Evolutionary conservation across 2,888 invertebrate species (phyloP).

Genomic region (Lasioglossum morio): DNA sequence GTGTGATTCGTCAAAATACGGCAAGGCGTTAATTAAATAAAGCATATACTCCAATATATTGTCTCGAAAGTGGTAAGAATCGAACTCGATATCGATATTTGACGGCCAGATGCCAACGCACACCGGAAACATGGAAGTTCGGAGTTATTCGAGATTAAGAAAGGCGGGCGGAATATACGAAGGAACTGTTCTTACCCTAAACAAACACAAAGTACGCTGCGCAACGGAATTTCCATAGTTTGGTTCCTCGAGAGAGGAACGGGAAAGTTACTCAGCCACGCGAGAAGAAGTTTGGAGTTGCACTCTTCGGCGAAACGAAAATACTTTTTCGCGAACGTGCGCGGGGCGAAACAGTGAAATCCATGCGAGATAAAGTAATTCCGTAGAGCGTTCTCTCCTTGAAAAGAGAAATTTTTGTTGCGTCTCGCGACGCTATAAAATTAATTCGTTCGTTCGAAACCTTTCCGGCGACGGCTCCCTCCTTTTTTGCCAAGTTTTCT

Average conservation of each 20-base stretch:
- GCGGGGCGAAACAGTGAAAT: not conserved
- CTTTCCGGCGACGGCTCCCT: not conserved
- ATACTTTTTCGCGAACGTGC: not conserved
- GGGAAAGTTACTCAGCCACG: conserved; percentile 14
- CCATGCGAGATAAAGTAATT: not conserved
- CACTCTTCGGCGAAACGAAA: conserved; percentile 4
- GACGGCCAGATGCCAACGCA: not conserved
- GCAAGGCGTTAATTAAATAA: too few species aligned
- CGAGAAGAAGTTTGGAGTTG: conserved; percentile 25
- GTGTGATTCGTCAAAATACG: too few species aligned
- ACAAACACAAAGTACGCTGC: conserved; percentile 39
- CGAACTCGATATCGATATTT: not conserved
- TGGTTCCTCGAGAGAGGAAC: conserved; percentile 28
- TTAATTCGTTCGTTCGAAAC: not conserved
- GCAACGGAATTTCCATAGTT: conserved; percentile 54
- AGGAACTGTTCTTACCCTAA: conserved; percentile 27
- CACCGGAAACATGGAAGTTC: conserved; percentile 5
- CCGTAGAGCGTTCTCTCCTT: not conserved
- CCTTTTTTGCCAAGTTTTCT: conserved; percentile 4
- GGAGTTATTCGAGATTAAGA: conserved; percentile 1
- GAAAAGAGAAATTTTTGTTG: not conserved
- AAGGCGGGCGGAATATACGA: not conserved
- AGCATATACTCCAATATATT: too few species aligned
- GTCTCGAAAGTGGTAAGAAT: not conserved
- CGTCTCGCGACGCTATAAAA: not conserved